Evolutionary conservation across 2,113 vertebrate species (phyloP).

Genomic region (Colistium nudipinnis): DNA sequence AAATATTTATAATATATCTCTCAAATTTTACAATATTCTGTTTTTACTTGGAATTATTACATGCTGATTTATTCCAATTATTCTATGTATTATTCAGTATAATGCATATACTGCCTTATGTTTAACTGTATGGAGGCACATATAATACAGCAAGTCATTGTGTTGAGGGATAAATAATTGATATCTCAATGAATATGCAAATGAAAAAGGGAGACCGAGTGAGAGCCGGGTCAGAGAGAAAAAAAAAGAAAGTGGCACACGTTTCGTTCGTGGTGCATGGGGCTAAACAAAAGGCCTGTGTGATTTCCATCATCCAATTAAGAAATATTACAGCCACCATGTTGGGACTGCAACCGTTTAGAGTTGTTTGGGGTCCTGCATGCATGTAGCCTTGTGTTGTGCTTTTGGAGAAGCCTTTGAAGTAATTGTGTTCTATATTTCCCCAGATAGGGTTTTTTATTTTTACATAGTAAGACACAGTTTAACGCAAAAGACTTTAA

Average conservation of each 20-base stretch:
- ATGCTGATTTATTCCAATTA: conserved; percentile 64
- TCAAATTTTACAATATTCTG: conserved; percentile 23
- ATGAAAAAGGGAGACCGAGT: conserved; percentile 58
- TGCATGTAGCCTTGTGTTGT: conserved; percentile 56
- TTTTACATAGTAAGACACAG: conserved; percentile 54
- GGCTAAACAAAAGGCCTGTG: conserved; percentile 74
- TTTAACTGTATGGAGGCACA: conserved; percentile 65
- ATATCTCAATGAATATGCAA: conserved; percentile 87
- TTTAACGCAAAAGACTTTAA: conserved; percentile 64
- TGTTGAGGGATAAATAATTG: conserved; percentile 83
- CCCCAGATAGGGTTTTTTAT: conserved; percentile 70
- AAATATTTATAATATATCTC: conserved; percentile 21
- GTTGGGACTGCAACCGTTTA: conserved; percentile 69
- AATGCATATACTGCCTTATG: conserved; percentile 51
- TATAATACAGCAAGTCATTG: conserved; percentile 77
- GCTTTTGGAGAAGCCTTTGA: conserved; percentile 74
- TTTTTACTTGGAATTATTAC: conserved; percentile 46
- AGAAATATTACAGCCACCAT: conserved; percentile 73
- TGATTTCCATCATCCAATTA: conserved; percentile 79
- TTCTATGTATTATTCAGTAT: conserved; percentile 70
- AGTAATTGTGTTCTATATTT: conserved; percentile 75
- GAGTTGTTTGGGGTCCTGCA: conserved; percentile 64
- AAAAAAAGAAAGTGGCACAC: conserved; percentile 24
- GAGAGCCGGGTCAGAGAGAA: conserved; percentile 42
- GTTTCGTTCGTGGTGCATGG: conserved; percentile 31